Evolutionary conservation across 2,113 vertebrate species (phyloP).

Genomic region (Colossoma macropomum): DNA sequence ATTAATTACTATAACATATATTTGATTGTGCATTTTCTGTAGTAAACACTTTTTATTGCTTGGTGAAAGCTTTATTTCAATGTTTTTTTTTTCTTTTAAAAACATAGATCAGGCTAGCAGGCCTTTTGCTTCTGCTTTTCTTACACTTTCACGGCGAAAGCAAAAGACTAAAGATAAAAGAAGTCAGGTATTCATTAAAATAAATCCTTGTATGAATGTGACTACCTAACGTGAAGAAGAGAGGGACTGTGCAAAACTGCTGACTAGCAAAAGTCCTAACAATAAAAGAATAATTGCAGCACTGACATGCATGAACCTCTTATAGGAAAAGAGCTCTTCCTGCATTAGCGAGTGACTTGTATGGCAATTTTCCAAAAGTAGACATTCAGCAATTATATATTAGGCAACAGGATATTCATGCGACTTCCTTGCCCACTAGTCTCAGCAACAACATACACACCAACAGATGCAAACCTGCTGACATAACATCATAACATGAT

Average conservation of each 20-base stretch:
- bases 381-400: constrained; percentile 12
- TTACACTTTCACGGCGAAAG: too few relatives aligned
- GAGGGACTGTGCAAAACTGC: not conserved
- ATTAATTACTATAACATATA: too few relatives aligned
- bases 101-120: too few relatives aligned
- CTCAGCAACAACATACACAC: not conserved
- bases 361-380: constrained; percentile 3
- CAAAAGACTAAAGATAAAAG: too few relatives aligned
- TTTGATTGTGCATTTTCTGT: too few relatives aligned
- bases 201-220: too few relatives aligned
- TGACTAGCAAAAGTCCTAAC: not conserved
- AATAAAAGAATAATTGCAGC: not conserved
- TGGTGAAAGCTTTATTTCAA: too few relatives aligned
- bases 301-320: not conserved
- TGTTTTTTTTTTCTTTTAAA: too few relatives aligned
- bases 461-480: not conserved
- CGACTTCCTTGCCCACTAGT: not conserved
- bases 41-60: too few relatives aligned
- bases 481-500: not conserved
- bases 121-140: too few relatives aligned
- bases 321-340: constrained; percentile 32
- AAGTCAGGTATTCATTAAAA: too few relatives aligned
- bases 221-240: too few relatives aligned
- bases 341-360: not conserved
- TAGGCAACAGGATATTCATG: constrained; percentile 18